These are phyloP conservation scores for Archilochus colubris DNA, from an alignment of 2,113 vertebrate genomes.

Conservation along the genomic window DNA sequence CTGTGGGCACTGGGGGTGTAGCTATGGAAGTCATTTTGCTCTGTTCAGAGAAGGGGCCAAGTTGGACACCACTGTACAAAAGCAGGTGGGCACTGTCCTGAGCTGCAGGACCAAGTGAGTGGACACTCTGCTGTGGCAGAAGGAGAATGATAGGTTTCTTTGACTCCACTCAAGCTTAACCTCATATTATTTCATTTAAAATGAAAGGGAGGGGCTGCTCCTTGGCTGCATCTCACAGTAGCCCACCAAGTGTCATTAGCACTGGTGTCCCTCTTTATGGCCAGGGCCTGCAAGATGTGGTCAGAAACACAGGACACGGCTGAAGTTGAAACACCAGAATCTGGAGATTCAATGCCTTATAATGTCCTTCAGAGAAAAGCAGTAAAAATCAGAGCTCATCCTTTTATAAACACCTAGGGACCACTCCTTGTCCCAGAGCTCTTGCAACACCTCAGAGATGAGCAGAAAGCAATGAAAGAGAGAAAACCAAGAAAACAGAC, in stretches of 20 bases:
- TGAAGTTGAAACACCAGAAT: accelerated
- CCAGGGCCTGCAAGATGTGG: neutral
- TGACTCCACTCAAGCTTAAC: neutral
- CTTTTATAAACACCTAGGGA: neutral
- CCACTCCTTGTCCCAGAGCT: neutral
- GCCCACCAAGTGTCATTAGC: neutral
- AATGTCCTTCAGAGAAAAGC: neutral
- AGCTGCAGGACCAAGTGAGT: accelerated
- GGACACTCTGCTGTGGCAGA: neutral
- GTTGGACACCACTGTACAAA: neutral
- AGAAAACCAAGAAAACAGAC: neutral
- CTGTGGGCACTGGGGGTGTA: accelerated
- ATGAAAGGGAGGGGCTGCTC: neutral
- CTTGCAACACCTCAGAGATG: neutral
- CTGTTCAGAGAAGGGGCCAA: neutral
- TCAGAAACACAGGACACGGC: neutral
- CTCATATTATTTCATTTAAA: accelerated
- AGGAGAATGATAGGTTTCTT: accelerated
- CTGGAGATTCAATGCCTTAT: accelerated
- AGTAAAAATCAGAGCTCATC: neutral
- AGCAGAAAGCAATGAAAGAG: neutral
- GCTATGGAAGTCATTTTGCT: accelerated
- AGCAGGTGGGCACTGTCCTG: accelerated
- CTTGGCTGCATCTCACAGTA: neutral
- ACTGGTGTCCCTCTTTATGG: accelerated